Conservation (phyloP, 2,797 vertebrate genomes). For the Myotis planiceps region DNA sequence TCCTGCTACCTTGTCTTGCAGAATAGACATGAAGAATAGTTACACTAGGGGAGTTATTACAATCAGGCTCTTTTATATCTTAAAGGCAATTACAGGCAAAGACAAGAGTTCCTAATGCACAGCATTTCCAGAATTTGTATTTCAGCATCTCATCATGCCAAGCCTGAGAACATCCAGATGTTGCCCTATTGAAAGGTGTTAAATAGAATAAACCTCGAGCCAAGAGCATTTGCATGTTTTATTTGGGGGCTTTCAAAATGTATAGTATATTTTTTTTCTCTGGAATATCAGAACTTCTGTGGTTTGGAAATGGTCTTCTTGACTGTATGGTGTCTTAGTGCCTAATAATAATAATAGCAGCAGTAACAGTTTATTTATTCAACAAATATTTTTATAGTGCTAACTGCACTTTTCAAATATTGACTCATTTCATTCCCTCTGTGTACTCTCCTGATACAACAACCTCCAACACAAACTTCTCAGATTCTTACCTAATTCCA, state of each 20-base stretch:
- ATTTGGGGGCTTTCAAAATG: slow-evolving; percentile 76
- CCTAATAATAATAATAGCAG: slow-evolving; percentile 4
- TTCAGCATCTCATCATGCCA: slow-evolving; percentile 76
- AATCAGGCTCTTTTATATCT: slow-evolving; percentile 83
- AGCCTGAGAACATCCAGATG: slow-evolving; percentile 83
- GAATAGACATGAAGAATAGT: slow-evolving; percentile 83
- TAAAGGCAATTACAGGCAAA: slow-evolving; percentile 86
- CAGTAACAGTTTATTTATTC: neutral
- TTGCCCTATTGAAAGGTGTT: slow-evolving; percentile 82
- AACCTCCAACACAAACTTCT: neutral
- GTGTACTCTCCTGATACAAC: neutral
- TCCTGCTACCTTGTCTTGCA: slow-evolving; percentile 82
- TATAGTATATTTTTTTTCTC: slow-evolving; percentile 65
- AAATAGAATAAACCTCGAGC: slow-evolving; percentile 78
- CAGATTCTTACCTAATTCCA: neutral
- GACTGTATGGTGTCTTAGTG: neutral
- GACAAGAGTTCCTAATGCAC: slow-evolving; percentile 85
- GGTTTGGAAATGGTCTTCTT: neutral
- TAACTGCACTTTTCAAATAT: slow-evolving; percentile 15
- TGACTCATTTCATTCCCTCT: neutral
- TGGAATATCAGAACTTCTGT: slow-evolving; percentile 56
- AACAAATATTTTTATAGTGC: neutral
- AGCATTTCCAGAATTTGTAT: slow-evolving; percentile 82
- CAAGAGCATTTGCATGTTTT: slow-evolving; percentile 69
- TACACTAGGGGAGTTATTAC: slow-evolving; percentile 83